Evolutionary conservation across 2,113 vertebrate genomes (phyloP).

Genomic region (Columba janthina): DNA sequence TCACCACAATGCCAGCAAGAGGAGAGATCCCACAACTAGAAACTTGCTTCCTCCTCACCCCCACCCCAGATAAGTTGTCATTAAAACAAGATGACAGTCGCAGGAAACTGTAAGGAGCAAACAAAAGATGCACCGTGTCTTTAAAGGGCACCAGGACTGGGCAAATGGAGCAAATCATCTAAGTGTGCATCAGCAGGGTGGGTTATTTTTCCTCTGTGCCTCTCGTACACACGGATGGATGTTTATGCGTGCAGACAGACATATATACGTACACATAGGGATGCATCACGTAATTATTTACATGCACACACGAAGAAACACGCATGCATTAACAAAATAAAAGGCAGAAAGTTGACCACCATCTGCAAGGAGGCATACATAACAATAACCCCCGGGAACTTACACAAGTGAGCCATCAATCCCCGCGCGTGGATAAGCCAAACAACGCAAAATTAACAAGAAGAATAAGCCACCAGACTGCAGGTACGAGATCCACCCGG

Average conservation of each 20-base stretch:
- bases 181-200: background rate
- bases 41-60: conserved; percentile 17
- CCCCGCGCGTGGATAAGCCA: conserved; percentile 30
- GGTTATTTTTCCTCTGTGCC: background rate
- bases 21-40: conserved; percentile 25
- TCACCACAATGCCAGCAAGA: background rate
- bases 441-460: conserved; percentile 46
- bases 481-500: conserved; percentile 30
- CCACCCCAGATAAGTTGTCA: background rate
- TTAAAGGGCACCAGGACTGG: conserved; percentile 29
- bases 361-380: conserved; percentile 34
- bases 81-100: background rate
- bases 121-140: conserved; percentile 31
- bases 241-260: background rate
- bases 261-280: background rate
- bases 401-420: conserved; percentile 64
- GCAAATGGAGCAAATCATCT: conserved; percentile 21
- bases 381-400: conserved; percentile 61
- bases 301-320: background rate
- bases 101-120: background rate
- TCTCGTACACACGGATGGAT: background rate
- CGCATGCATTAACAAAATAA: background rate
- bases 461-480: background rate
- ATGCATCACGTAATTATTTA: background rate
- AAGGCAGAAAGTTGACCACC: conserved; percentile 74